These are phyloP conservation scores for Agonopterix subpropinquella DNA, from an alignment of 2,888 invertebrate genomes.

Conservation along the genomic window DNA sequence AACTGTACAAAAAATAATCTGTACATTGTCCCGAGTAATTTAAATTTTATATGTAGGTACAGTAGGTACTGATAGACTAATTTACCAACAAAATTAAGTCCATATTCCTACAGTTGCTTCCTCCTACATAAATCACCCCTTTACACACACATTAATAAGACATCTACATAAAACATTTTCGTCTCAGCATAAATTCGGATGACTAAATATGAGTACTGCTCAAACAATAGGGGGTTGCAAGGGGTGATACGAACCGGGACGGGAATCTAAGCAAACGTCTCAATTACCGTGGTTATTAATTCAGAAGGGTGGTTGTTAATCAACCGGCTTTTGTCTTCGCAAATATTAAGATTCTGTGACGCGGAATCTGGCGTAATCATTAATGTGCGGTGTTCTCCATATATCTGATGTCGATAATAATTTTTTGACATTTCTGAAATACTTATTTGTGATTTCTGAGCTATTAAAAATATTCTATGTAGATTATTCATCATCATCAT, in stretches of 20 bases:
- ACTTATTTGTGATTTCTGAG: too few species aligned
- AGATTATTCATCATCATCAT: too few species aligned
- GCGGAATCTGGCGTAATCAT: not conserved
- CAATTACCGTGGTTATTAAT: constrained; percentile 71
- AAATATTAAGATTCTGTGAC: constrained; percentile 20
- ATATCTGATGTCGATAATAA: too few species aligned
- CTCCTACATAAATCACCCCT: constrained; percentile 1
- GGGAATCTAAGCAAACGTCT: constrained; percentile 57
- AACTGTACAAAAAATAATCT: too few species aligned
- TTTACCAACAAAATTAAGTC: not conserved
- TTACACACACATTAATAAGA: constrained; percentile 9
- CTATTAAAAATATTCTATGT: too few species aligned
- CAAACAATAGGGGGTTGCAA: constrained; percentile 47
- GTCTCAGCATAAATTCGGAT: constrained; percentile 60
- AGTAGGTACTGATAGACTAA: too few species aligned
- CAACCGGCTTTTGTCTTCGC: constrained; percentile 35
- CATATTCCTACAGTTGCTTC: not conserved
- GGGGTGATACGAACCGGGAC: constrained; percentile 32
- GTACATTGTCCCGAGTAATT: too few species aligned
- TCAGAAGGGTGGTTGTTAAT: constrained; percentile 49
- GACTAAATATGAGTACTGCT: constrained; percentile 62
- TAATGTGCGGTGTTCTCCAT: too few species aligned
- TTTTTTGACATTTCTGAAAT: too few species aligned
- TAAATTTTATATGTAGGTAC: too few species aligned
- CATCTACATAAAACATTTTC: constrained; percentile 20